phyloP scores from a whole-genome alignment of 35 echinoderm and acorn worm species.

The Heliocidaris erythrogramma region DNA sequence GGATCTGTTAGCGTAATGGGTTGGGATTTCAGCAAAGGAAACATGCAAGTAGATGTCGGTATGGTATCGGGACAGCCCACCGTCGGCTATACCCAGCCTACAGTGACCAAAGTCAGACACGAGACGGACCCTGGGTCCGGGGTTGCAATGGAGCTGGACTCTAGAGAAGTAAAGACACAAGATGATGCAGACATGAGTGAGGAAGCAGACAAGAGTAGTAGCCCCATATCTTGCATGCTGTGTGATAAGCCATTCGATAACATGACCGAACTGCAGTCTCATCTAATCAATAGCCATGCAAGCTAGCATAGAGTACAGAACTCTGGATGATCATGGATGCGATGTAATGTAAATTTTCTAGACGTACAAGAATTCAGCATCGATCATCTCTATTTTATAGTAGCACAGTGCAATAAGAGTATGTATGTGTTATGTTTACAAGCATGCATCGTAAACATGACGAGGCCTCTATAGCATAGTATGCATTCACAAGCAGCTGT shows the following conservation, averaged over 20 bases:
- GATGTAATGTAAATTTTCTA: neutral
- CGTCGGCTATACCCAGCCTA: too few relatives aligned
- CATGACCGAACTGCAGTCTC: neutral
- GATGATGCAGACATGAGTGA: neutral
- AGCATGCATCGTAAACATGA: too few relatives aligned
- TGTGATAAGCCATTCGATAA: neutral
- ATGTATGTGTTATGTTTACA: too few relatives aligned
- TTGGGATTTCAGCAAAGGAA: neutral
- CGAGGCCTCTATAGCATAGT: too few relatives aligned
- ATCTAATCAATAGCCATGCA: neutral
- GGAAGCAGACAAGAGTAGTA: neutral
- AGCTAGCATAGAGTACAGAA: neutral
- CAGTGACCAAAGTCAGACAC: too few relatives aligned
- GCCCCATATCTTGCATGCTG: neutral
- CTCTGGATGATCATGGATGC: too few relatives aligned
- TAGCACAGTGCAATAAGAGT: too few relatives aligned
- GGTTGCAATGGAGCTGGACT: neutral
- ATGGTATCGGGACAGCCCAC: neutral
- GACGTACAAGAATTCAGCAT: too few relatives aligned
- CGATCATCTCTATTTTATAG: too few relatives aligned
- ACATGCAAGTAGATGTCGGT: neutral
- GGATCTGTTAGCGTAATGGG: neutral
- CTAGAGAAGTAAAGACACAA: neutral
- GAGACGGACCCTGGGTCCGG: neutral
- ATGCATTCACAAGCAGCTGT: too few relatives aligned